phyloP scores from a whole-genome alignment of 2,797 vertebrate species.

The Adelosebastes latens region DNA sequence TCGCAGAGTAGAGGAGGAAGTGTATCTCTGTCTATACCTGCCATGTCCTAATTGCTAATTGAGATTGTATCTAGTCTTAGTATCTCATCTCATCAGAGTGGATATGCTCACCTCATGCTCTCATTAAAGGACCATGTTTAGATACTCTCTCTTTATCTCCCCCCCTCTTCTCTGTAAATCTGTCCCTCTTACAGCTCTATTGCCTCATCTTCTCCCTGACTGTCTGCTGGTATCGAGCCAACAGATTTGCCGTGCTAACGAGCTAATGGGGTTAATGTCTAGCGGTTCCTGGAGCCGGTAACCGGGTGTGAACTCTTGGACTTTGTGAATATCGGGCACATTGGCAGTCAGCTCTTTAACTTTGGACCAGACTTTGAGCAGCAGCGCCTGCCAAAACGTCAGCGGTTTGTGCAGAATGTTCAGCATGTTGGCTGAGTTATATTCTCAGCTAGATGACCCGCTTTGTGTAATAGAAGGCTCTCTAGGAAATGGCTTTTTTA shows the following conservation, averaged over 20 bases:
- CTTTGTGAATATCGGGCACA: conserved; percentile 6
- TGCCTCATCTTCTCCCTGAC: not conserved
- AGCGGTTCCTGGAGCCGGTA: not conserved
- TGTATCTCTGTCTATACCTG: too few species aligned
- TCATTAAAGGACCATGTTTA: not conserved
- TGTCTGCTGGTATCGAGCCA: conserved; percentile 13
- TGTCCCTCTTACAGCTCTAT: not conserved
- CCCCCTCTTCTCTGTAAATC: not conserved
- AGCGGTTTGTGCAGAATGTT: conserved; percentile 11
- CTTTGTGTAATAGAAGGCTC: not conserved
- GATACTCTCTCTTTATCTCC: not conserved
- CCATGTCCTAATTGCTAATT: too few species aligned
- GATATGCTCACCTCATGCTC: not conserved
- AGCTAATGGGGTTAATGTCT: conserved; percentile 18
- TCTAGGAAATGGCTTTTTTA: not conserved
- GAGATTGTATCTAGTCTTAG: too few species aligned
- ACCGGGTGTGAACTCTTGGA: conserved; percentile 17
- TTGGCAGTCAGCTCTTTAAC: conserved; percentile 6
- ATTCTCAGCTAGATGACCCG: not conserved
- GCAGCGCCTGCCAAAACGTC: not conserved
- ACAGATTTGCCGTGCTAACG: not conserved
- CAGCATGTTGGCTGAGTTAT: conserved; percentile 3
- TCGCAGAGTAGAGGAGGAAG: too few species aligned
- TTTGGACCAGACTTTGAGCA: conserved; percentile 10
- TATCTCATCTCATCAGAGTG: not conserved